Base-by-base conservation (phyloP, 2,113 vertebrate species). In the Clinocottus analis region DNA sequence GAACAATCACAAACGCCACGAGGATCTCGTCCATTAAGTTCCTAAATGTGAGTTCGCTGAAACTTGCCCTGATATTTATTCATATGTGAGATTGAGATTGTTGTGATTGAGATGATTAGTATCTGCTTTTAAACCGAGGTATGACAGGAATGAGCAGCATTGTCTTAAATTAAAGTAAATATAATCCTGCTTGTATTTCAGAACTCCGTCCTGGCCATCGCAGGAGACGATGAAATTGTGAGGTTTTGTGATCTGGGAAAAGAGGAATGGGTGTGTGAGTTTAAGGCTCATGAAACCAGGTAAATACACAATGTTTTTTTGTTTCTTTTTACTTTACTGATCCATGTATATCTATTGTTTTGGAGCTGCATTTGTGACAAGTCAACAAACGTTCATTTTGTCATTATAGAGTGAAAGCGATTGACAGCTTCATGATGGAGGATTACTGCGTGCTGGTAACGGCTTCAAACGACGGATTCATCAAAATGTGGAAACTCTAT, bases 221-320 rank as follows among this genome's bases (percentile, higher is more conserved):
- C 95, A 63, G 98, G 98, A 79, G 97, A 97, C 67, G 97, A 98
- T 83, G 97, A 99, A 80, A 75, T 87, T 0, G 91, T 99, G 81
- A 93, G 95, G 45, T 77, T 99, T 25, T 98, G 95, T 91, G 95
- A 96, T 74, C 91, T 94, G 31, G 89, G 85, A 23, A 95, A 95
- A 45, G 88, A 93, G 51, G 87, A 87, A 61, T 96, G 95, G 66
- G 67, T 98, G 19, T 97, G 95, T 91, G 96, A 98, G 90, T 99
- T 98, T 87, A 96, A 96, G 91, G 98, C 97, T 81, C 98, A 99
- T 79, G 96, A 97, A 88, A 98, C 95, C 89, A 99, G 98, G 98
- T 99, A 93, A 70, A 61, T 61, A 75, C 12, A 33, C 4, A 35
- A 4, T 27, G 9, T 53, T 7, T 14, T 13, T 31, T 17, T 17